Evolutionary conservation across 2,797 vertebrate species (phyloP).

Genomic region (Cuculus canorus): DNA sequence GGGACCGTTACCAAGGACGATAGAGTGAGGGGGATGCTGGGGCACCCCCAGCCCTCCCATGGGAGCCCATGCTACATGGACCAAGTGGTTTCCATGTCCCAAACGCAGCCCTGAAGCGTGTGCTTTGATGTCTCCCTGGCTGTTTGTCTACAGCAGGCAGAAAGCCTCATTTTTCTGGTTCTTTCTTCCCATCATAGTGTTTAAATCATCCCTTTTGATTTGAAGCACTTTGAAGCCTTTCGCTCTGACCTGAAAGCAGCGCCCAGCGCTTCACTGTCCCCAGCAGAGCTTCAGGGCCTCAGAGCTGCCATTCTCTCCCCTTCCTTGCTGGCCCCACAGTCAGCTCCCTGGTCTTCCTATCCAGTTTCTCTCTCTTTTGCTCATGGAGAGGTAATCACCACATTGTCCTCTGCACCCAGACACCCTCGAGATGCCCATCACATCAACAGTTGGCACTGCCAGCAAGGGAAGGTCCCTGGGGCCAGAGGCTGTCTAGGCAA

Average conservation of each 20-base stretch:
- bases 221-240: not conserved
- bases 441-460: rapidly evolving
- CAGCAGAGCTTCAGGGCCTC: rapidly evolving
- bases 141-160: rapidly evolving
- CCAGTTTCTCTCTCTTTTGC: not conserved
- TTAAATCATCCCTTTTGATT: not conserved
- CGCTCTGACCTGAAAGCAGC: rapidly evolving
- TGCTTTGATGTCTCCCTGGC: not conserved
- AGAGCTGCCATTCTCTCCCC: not conserved
- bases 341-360: not conserved
- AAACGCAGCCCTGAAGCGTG: not conserved
- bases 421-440: not conserved
- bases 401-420: rapidly evolving
- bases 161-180: not conserved
- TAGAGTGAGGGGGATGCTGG: rapidly evolving
- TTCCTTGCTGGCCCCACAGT: not conserved
- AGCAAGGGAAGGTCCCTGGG: not conserved
- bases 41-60: not conserved
- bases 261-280: not conserved
- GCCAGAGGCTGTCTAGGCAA: too few relatives aligned
- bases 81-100: not conserved
- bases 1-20: not conserved
- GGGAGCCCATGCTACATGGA: rapidly evolving
- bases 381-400: not conserved
- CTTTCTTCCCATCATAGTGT: not conserved